Evolutionary conservation across 2,888 invertebrate species (phyloP).

Genomic region (Xylota sylvarum): DNA sequence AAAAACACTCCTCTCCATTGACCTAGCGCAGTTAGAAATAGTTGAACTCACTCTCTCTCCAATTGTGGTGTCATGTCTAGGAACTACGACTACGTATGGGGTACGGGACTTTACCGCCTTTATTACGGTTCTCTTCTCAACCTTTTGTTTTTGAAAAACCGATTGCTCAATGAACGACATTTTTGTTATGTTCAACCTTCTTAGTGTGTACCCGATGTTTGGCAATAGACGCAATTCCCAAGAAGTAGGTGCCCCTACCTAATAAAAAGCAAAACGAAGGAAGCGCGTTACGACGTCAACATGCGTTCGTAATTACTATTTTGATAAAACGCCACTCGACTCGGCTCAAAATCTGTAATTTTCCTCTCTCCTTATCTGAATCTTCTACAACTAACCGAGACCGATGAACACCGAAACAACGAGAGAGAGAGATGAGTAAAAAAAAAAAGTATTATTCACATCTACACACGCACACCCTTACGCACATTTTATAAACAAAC

Average conservation of each 20-base stretch:
- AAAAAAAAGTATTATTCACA: background rate
- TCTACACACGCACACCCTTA: constrained; percentile 32
- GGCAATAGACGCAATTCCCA: background rate
- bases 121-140: constrained; percentile 1
- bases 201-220: background rate
- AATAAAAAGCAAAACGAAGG: background rate
- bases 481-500: constrained; percentile 63
- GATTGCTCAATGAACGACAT: background rate
- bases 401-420: too few relatives aligned
- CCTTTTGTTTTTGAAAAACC: background rate
- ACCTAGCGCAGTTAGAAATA: background rate
- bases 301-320: constrained; percentile 50
- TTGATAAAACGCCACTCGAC: constrained; percentile 50
- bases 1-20: background rate
- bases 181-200: too few relatives aligned
- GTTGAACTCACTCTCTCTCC: background rate
- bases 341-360: constrained; percentile 41
- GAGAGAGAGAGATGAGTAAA: constrained; percentile 1
- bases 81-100: background rate
- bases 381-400: background rate
- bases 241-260: too few relatives aligned
- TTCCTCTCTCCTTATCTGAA: constrained; percentile 39
- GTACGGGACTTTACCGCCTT: constrained; percentile 6
- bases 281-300: constrained; percentile 28
- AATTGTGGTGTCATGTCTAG: background rate